Evolutionary conservation across 2,888 invertebrate genomes (phyloP).

Genomic region (Subacronicta megacephala): DNA sequence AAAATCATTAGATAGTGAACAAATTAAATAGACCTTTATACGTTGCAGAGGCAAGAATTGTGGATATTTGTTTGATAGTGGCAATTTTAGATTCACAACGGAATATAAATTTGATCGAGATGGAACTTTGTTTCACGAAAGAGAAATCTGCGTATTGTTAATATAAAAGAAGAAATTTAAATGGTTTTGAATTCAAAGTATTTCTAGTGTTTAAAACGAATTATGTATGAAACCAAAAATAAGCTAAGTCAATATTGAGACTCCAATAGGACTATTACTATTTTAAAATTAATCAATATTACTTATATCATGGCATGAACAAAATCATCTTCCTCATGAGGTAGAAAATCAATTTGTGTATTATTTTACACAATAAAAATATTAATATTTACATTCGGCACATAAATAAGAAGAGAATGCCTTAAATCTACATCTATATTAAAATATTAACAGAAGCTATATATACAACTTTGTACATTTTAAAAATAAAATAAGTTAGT

Average conservation of each 20-base stretch:
- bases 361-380: constrained; percentile 58
- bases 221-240: background rate
- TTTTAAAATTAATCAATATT: constrained; percentile 38
- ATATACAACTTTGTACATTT: constrained; percentile 85
- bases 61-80: no score
- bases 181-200: background rate
- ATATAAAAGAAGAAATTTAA: no score
- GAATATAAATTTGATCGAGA: background rate
- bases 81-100: no score
- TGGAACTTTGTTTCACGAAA: no score
- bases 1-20: no score
- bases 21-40: no score
- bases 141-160: no score
- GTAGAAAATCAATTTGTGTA: constrained; percentile 83
- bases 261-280: constrained; percentile 20
- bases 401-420: constrained; percentile 55
- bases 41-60: no score
- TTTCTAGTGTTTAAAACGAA: background rate
- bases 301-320: constrained; percentile 59
- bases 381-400: constrained; percentile 61
- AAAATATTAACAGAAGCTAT: constrained; percentile 72
- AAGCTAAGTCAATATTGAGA: background rate
- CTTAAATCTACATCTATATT: constrained; percentile 48
- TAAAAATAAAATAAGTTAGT: constrained; percentile 85
- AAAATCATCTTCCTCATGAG: constrained; percentile 77